phyloP scores from a whole-genome alignment of 2,888 invertebrate genomes.

The Cetonia aurata region DNA sequence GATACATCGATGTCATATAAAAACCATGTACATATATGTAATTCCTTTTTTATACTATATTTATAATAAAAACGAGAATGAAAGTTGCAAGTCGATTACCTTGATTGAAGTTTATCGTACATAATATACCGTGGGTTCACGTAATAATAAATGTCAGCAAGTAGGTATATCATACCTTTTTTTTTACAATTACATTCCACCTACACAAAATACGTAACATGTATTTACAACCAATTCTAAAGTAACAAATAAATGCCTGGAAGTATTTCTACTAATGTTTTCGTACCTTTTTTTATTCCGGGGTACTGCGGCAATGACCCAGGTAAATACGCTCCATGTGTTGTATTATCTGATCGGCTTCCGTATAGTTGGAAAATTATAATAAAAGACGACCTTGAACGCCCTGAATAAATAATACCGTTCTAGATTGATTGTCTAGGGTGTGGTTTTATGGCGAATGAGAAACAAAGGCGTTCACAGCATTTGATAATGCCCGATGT shows the following conservation, averaged over 20 bases:
- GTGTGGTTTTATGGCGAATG: conserved; percentile 16
- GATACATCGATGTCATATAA: conserved; percentile 22
- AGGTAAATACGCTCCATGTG: neutral
- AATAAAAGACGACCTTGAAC: conserved; percentile 13
- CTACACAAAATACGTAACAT: no score
- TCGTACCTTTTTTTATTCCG: conserved; percentile 15
- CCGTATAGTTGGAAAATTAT: conserved; percentile 16
- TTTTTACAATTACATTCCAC: conserved; percentile 9
- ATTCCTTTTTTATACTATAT: conserved; percentile 28
- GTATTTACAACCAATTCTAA: neutral
- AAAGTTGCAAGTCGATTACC: conserved; percentile 50
- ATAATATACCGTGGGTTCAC: conserved; percentile 5
- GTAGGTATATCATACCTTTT: neutral
- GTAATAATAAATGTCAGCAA: conserved; percentile 9
- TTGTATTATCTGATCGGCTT: conserved; percentile 6
- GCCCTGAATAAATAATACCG: conserved; percentile 13
- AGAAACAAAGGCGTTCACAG: conserved; percentile 21
- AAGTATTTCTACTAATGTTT: conserved; percentile 9
- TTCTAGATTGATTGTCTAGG: conserved; percentile 28
- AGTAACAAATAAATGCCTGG: conserved; percentile 4
- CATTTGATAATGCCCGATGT: conserved; percentile 28
- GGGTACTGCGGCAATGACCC: conserved; percentile 2
- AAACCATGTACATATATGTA: conserved; percentile 30
- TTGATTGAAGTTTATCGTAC: conserved; percentile 43
- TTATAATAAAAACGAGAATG: conserved; percentile 47